These are phyloP conservation scores for Ptychoptera albimana DNA, from an alignment of 2,888 invertebrate genomes.

Conservation along the genomic window DNA sequence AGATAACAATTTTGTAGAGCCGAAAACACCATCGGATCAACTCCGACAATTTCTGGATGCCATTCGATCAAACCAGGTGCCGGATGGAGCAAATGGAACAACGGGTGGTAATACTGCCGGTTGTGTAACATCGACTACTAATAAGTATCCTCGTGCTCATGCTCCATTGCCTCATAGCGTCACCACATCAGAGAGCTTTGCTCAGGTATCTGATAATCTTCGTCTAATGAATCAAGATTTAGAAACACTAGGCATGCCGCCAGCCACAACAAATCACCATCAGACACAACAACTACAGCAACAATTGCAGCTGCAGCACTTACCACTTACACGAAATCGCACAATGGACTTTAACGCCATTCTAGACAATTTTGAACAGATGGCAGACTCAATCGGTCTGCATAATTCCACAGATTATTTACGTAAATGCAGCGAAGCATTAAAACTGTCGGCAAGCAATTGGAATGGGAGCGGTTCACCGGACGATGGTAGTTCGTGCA, in stretches of 20 bases:
- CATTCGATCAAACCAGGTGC: conserved; percentile 28
- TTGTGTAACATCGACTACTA: background rate
- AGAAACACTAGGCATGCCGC: conserved; percentile 11
- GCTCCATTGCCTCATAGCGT: conserved; percentile 17
- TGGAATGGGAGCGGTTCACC: conserved; percentile 16
- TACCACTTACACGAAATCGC: conserved; percentile 14
- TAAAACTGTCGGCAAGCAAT: conserved; percentile 23
- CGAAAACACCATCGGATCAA: conserved; percentile 29
- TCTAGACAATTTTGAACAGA: conserved; percentile 28
- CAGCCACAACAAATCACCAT: background rate
- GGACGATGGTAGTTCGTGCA: conserved; percentile 26
- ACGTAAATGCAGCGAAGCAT: conserved; percentile 29
- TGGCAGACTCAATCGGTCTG: conserved; percentile 17
- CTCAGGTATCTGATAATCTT: conserved; percentile 29
- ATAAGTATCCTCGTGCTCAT: background rate
- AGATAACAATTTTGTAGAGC: conserved; percentile 8
- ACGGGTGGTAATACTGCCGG: background rate
- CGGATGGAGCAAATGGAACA: conserved; percentile 14
- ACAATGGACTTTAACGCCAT: conserved; percentile 29
- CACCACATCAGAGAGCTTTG: conserved; percentile 27
- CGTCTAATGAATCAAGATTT: conserved; percentile 29
- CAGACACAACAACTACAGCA: background rate
- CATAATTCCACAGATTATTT: conserved; percentile 25
- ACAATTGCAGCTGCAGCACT: background rate
- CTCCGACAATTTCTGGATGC: conserved; percentile 28